Percentiles rank a stretch among this genome's conserved stretches.
phyloP scores from a whole-genome alignment of 2,113 vertebrate species.

The Lutjanus erythropterus region DNA sequence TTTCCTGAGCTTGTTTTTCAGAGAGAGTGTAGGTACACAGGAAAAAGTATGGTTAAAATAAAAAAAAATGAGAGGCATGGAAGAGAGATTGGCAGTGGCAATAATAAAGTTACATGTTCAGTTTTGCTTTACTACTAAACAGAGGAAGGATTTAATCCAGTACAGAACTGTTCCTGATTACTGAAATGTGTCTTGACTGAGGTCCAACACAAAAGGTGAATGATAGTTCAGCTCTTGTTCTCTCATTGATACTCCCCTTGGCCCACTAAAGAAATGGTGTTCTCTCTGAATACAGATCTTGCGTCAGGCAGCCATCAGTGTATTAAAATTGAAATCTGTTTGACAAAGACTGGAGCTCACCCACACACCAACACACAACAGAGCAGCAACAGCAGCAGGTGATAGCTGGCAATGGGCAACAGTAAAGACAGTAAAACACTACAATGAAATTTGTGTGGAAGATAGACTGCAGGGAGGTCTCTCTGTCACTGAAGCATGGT shows the following conservation, averaged over 20 bases:
- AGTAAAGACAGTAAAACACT: constrained; percentile 7
- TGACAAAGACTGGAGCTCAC: constrained; percentile 21
- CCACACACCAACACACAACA: constrained; percentile 8
- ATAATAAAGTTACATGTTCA: not conserved
- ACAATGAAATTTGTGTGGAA: not conserved
- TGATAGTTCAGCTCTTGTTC: constrained; percentile 35
- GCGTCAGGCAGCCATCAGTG: constrained; percentile 29
- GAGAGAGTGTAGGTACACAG: constrained; percentile 1
- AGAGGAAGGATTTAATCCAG: constrained; percentile 1
- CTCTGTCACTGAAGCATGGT: not conserved
- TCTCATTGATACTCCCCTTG: constrained; percentile 42
- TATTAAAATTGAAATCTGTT: constrained; percentile 54
- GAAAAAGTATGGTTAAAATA: not conserved
- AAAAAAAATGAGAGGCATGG: not conserved
- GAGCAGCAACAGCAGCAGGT: constrained; percentile 33
- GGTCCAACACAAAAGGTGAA: constrained; percentile 35
- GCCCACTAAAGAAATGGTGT: constrained; percentile 32
- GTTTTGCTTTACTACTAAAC: not conserved
- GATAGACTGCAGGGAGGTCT: not conserved
- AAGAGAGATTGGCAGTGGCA: not conserved
- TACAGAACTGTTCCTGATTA: constrained; percentile 5
- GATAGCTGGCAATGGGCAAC: constrained; percentile 6
- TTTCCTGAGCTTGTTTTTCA: constrained; percentile 34
- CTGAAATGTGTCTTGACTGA: not conserved
- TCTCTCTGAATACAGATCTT: constrained; percentile 43